Conservation (phyloP, 30 jellyfish, hydroid and myxozoan species). For the Cassiopea xamachana region DNA sequence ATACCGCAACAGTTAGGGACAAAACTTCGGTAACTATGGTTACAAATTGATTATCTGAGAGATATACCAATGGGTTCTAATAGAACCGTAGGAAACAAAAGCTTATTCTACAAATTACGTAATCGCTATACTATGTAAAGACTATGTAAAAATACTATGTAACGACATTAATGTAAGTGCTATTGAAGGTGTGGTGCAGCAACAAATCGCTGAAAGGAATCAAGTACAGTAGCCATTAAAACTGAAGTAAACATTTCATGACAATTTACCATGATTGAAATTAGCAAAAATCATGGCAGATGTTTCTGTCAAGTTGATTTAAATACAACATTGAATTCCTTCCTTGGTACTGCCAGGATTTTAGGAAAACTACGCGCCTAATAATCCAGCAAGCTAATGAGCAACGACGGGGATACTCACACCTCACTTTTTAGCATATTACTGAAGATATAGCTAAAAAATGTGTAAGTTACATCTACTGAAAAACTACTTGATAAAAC, state of each 20-base stretch:
- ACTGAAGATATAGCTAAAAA: not conserved
- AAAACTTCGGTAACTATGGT: constrained; percentile 25
- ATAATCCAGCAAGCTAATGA: too few relatives aligned
- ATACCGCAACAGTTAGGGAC: not conserved
- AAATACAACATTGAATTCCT: too few relatives aligned
- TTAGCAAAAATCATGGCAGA: too few relatives aligned
- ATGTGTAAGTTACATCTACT: not conserved
- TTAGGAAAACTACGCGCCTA: too few relatives aligned
- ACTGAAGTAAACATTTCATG: too few relatives aligned
- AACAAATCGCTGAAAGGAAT: too few relatives aligned
- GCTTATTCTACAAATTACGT: constrained; percentile 18
- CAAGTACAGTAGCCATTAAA: too few relatives aligned
- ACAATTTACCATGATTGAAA: too few relatives aligned
- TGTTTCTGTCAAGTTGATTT: too few relatives aligned
- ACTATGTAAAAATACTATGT: not conserved
- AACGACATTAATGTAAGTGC: not conserved
- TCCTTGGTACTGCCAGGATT: too few relatives aligned
- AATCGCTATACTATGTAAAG: not conserved
- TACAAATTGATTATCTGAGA: constrained; percentile 45
- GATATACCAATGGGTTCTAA: constrained; percentile 71
- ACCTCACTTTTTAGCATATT: too few relatives aligned
- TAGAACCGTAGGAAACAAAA: constrained; percentile 54
- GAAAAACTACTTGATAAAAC: constrained; percentile 6
- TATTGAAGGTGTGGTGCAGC: not conserved
- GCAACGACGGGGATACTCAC: too few relatives aligned